phyloP scores from a whole-genome alignment of 2,888 invertebrate species.

The Platerodrilus igneus region DNA sequence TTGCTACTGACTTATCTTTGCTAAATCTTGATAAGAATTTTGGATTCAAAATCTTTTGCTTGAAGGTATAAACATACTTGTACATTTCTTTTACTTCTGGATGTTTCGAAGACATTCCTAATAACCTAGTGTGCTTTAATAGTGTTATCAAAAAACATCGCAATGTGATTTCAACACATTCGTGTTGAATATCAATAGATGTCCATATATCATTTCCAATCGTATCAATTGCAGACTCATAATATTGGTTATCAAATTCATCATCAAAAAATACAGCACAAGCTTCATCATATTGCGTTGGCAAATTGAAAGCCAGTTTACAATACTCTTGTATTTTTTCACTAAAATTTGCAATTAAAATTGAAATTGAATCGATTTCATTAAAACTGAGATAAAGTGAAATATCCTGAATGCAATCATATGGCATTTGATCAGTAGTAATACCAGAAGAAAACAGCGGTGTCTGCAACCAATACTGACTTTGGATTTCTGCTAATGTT shows the following conservation, averaged over 20 bases:
- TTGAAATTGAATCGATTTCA: constrained; percentile 24
- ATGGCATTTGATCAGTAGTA: constrained; percentile 29
- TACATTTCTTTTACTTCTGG: constrained; percentile 41
- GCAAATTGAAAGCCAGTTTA: constrained; percentile 39
- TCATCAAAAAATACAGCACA: constrained; percentile 34
- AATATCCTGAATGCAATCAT: constrained; percentile 29
- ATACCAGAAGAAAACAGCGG: constrained; percentile 44
- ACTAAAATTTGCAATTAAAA: constrained; percentile 22
- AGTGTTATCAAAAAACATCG: constrained; percentile 51
- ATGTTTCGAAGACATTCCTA: constrained; percentile 40
- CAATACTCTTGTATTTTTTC: constrained; percentile 34
- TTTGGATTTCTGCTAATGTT: constrained; percentile 46
- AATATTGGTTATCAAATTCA: constrained; percentile 35
- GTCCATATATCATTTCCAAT: constrained; percentile 51
- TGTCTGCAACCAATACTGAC: constrained; percentile 49
- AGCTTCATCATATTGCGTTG: constrained; percentile 42
- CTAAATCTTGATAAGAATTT: constrained; percentile 16
- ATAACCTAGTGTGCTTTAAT: constrained; percentile 52
- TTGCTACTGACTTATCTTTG: constrained; percentile 16
- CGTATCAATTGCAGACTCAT: constrained; percentile 45
- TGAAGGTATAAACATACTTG: constrained; percentile 35
- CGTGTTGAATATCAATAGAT: constrained; percentile 47
- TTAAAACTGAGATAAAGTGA: constrained; percentile 27
- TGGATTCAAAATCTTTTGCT: constrained; percentile 39
- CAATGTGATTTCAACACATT: constrained; percentile 49